phyloP scores from a whole-genome alignment of 2,797 vertebrate genomes.

The Pantherophis alleghaniensis region DNA sequence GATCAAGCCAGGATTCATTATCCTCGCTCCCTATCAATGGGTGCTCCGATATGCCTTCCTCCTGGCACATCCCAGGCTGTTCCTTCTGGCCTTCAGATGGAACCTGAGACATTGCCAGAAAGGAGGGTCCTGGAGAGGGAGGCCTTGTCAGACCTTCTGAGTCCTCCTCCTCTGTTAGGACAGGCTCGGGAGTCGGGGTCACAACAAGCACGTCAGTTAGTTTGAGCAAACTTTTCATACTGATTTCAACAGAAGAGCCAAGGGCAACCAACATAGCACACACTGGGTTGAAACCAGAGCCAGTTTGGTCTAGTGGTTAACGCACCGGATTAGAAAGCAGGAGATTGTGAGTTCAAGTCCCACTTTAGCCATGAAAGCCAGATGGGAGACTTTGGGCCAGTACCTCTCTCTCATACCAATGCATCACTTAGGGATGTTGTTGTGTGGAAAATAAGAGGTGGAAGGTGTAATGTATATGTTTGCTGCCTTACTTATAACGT shows the following conservation, averaged over 20 bases:
- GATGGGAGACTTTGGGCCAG: neutral
- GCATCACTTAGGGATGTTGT: neutral
- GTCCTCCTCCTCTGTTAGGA: too few species aligned
- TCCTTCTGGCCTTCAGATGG: too few species aligned
- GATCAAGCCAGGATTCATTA: too few species aligned
- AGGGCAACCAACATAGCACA: neutral
- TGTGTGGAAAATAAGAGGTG: neutral
- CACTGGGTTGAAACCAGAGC: neutral
- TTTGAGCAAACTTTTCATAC: neutral
- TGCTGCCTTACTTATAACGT: neutral
- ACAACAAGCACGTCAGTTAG: too few species aligned
- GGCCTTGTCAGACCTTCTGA: too few species aligned
- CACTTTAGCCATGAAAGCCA: neutral
- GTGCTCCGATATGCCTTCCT: too few species aligned
- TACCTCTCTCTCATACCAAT: neutral
- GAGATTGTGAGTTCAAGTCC: neutral
- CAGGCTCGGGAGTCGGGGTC: too few species aligned
- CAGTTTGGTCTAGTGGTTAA: neutral
- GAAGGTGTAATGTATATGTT: neutral
- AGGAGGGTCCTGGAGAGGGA: too few species aligned
- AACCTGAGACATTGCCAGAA: too few species aligned
- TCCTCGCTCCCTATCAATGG: too few species aligned
- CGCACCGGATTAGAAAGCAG: neutral
- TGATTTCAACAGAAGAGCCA: neutral
- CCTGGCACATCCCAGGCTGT: too few species aligned